Evolutionary conservation across 2,888 invertebrate genomes (phyloP).

Genomic region (Xestia c-nigrum): DNA sequence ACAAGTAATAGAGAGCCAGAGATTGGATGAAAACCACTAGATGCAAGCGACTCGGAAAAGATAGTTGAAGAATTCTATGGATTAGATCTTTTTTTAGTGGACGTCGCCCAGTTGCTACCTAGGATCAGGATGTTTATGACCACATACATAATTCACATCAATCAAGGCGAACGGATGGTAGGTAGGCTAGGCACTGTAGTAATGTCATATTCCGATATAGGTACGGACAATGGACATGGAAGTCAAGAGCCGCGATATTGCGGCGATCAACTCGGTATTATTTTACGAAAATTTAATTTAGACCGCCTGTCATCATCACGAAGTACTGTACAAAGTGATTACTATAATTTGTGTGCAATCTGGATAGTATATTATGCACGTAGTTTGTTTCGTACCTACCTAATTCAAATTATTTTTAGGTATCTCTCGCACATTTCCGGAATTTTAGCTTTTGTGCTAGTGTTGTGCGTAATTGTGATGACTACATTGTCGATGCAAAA

Average conservation of each 20-base stretch:
- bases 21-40: neutral
- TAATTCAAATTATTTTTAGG: neutral
- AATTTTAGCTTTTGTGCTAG: neutral
- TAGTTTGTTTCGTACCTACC: neutral
- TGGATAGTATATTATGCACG: neutral
- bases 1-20: neutral
- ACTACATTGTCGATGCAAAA: neutral
- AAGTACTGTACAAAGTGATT: neutral
- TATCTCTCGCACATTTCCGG: too few species aligned
- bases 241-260: neutral
- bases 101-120: neutral
- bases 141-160: neutral
- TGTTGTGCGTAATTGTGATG: neutral
- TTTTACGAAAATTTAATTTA: neutral
- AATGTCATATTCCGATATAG: neutral
- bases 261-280: neutral
- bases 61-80: neutral
- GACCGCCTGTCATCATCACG: neutral
- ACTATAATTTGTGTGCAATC: neutral
- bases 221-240: neutral
- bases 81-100: neutral
- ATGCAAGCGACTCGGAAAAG: neutral
- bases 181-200: neutral
- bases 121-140: conserved; percentile 6
- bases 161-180: conserved; percentile 2